Evolutionary conservation across 1,140 invertebrate genomes (phyloP).

Genomic region (Forficula auricularia): DNA sequence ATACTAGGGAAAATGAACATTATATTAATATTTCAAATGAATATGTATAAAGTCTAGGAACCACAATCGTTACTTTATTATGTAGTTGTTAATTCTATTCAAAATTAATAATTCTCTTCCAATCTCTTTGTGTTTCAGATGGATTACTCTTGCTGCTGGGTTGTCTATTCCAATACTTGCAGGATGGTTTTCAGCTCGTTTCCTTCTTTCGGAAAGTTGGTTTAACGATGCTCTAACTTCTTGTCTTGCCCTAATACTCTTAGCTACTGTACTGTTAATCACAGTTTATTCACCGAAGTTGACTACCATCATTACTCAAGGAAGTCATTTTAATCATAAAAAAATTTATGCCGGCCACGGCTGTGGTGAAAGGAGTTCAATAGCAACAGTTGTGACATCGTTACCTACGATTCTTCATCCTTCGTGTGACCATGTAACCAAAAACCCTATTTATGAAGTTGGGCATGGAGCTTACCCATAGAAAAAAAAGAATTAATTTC

Average conservation of each 20-base stretch:
- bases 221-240: slow-evolving; percentile 17
- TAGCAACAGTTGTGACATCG: too few species aligned
- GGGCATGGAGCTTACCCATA: slow-evolving; percentile 16
- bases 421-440: slow-evolving; percentile 14
- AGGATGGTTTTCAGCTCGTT: slow-evolving; percentile 19
- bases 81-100: too few species aligned
- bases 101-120: too few species aligned
- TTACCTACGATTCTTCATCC: slow-evolving; percentile 12
- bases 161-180: slow-evolving; percentile 20
- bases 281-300: slow-evolving; percentile 24
- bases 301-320: slow-evolving; percentile 20
- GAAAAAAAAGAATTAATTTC: background rate
- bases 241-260: slow-evolving; percentile 18
- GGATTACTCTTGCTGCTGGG: slow-evolving; percentile 20
- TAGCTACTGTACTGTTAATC: slow-evolving; percentile 19
- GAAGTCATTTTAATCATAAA: slow-evolving; percentile 13
- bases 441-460: slow-evolving; percentile 17
- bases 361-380: too few species aligned
- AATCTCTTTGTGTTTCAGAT: slow-evolving; percentile 4
- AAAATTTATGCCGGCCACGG: background rate
- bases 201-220: slow-evolving; percentile 14
- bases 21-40: too few species aligned
- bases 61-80: too few species aligned
- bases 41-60: too few species aligned
- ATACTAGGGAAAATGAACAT: too few species aligned